These are phyloP conservation scores for Athripsodes cinereus DNA, from an alignment of 2,888 invertebrate genomes.

Conservation along the genomic window DNA sequence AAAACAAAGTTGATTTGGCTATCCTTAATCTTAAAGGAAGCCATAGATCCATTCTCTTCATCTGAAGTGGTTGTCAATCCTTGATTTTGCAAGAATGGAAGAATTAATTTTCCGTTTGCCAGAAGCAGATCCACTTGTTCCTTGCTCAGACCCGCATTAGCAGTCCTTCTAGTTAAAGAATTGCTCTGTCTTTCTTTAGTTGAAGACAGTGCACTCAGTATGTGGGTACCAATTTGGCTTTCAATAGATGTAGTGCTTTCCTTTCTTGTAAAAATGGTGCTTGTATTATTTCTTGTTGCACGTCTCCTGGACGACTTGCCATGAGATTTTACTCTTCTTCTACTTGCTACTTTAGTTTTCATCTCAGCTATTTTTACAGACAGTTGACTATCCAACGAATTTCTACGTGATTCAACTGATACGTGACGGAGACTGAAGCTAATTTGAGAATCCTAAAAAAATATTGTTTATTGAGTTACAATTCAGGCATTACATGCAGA, in stretches of 20 bases:
- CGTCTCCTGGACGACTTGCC: slow-evolving; percentile 39
- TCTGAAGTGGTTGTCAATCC: slow-evolving; percentile 40
- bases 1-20: slow-evolving; percentile 38
- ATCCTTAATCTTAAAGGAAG: slow-evolving; percentile 39
- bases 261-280: slow-evolving; percentile 38
- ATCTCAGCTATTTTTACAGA: slow-evolving; percentile 80
- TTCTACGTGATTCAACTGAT: slow-evolving; percentile 79
- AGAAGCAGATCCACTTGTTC: slow-evolving; percentile 32
- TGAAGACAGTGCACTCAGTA: slow-evolving; percentile 48
- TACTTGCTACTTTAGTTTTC: slow-evolving; percentile 64
- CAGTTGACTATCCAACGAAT: slow-evolving; percentile 82
- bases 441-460: slow-evolving; percentile 55
- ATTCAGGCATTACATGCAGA: not conserved
- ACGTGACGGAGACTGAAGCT: slow-evolving; percentile 76
- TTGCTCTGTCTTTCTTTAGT: slow-evolving; percentile 16
- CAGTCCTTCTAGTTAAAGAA: slow-evolving; percentile 32
- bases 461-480: not conserved
- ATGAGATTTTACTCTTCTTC: slow-evolving; percentile 45
- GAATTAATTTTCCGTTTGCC: slow-evolving; percentile 36
- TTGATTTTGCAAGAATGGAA: slow-evolving; percentile 40
- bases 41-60: slow-evolving; percentile 36
- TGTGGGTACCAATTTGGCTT: slow-evolving; percentile 66
- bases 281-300: slow-evolving; percentile 37
- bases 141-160: slow-evolving; percentile 32
- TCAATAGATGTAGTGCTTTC: slow-evolving; percentile 78